Base-by-base conservation (phyloP, 1,140 invertebrate species). In the Euwallacea fornicatus region DNA sequence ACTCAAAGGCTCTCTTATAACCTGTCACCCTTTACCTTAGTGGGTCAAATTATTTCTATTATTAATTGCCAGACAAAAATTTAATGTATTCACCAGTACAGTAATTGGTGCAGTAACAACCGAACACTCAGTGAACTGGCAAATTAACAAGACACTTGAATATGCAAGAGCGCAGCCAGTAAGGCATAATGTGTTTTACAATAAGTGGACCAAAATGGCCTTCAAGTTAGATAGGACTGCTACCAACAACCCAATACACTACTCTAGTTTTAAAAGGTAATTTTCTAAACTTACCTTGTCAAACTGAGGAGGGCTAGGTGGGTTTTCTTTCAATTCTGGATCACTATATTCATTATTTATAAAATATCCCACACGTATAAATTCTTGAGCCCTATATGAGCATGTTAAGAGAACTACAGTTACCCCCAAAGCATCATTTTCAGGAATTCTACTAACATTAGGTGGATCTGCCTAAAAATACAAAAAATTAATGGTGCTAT, bases 331-430 rank as follows among this genome's bases (percentile, higher is more conserved):
- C 72, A 99, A 82, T 82, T 99, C 97, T 6, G 90, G 90, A 80
- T 99, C 96, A 21, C 85, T 89, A 80, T 99, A 99, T 79, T 98
- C 97, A 81, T 99, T 98, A 78, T 98, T 98, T 55, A 99, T 98
- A 81, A 98, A 99, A 83, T 99, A 99, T 9, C 98, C 97, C 15
- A 99, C 95, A 72, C 97, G 83, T 2, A 99, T 96, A 82, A 99
- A 99, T 84, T 98, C 97, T 77, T 97, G 94, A 7, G 88, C 84
- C 77, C 89, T 85, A 78, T 99, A 99, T 0, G 94, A 96, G 83
- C 97, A 98, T 1, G 96, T 98, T 56, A 99, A 83, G 33, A 99
- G 83, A 0, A 99, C 95, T 7, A 99, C 97, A 0, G 97, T 99
- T 0, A 99, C 97, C 13, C 98, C 98, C 13, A 99, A 86, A 50